Evolutionary conservation across 2,888 invertebrate genomes (phyloP), one percentile per base, ranked within the genome.

Genomic region (Bembecia ichneumoniformis): DNA sequence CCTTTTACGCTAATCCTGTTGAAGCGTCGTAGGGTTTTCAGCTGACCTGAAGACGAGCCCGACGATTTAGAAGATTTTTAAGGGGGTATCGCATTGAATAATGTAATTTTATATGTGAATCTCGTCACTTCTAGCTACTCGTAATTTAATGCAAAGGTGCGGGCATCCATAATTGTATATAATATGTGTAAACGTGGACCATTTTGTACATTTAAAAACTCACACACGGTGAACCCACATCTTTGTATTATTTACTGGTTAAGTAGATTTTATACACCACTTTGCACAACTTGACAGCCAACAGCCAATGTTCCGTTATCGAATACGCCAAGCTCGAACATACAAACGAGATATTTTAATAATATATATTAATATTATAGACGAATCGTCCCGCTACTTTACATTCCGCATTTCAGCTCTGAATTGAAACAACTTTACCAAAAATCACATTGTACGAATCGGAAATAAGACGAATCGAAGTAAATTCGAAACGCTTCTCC

Each of bases 401-500:
- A 86, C 84, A 84, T 82, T 76, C 71, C 75, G 82, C 82, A 82
- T 82, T 77, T 73, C 82, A 81, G 78, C 81, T 81, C 81, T 74
- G 60, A 68, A 73, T 72, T 71, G 4, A 13, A 71, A 78, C 79
- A 74, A 81, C 79, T 76, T 71, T 80, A 83, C 82, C 74, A 72
- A n/a, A 66, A 77, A 76, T 81, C 83, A 86, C 84, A 83, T 81
- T 60, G 68, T 75, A 74, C 77, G 68, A 71, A 66, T 74, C 64
- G 66, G 28, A 63, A 68, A 69, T 71, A 63, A 44, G 77, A 71
- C 79, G 75, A 80, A 75, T 28, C 79, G 79, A 82, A 81, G 86
- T 87, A 87, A 87, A 87, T 87, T 87, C 86, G 84, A 86, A 84
- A 87, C 86, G 86, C 86, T 86, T 86, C 86, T 86, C 86, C 82